These are phyloP conservation scores for Heterochromis multidens DNA, from an alignment of 2,113 vertebrate genomes.

Conservation along the genomic window DNA sequence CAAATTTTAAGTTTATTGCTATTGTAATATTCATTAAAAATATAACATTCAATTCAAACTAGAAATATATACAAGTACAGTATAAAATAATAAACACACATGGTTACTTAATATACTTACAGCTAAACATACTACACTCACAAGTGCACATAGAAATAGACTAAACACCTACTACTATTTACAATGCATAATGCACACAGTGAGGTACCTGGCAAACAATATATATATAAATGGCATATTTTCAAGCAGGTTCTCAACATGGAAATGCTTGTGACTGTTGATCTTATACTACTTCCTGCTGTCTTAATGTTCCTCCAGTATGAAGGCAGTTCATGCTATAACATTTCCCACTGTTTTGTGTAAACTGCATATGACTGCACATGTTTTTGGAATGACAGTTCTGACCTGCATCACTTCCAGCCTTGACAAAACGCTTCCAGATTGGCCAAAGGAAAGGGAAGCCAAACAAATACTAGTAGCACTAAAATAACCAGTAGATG, in stretches of 20 bases:
- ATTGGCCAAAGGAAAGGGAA: not conserved
- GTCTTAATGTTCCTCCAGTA: not conserved
- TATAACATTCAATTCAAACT: not conserved
- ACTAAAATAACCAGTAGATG: conserved; percentile 42
- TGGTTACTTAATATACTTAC: not conserved
- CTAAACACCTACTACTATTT: too few species aligned
- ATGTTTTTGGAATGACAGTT: not conserved
- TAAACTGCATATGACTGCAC: not conserved
- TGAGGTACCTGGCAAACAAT: not conserved
- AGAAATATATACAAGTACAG: too few species aligned
- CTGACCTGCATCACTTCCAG: not conserved
- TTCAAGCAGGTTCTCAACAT: not conserved
- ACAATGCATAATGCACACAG: not conserved
- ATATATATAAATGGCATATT: not conserved
- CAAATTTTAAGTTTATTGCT: not conserved
- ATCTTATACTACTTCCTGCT: not conserved
- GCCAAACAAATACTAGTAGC: not conserved
- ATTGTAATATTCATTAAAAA: not conserved
- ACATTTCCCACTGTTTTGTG: not conserved
- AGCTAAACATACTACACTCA: not conserved
- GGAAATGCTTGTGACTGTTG: not conserved
- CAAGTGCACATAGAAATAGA: too few species aligned
- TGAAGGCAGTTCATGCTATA: not conserved
- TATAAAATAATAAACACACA: too few species aligned
- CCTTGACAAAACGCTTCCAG: not conserved